Conservation (phyloP, 1,140 invertebrate species). For the Drosophila eugracilis region DNA sequence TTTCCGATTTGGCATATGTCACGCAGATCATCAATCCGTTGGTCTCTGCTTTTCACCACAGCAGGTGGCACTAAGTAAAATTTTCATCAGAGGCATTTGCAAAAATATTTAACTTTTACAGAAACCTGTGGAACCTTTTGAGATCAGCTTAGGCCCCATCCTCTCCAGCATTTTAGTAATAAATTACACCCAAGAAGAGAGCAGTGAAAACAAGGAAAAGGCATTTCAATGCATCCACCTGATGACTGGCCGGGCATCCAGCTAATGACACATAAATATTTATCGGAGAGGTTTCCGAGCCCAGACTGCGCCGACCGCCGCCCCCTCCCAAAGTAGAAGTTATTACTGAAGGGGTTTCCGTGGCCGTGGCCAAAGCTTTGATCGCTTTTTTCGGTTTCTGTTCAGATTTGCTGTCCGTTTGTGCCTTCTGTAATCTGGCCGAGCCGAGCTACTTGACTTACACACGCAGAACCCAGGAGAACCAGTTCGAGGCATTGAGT, state of each 20-base stretch:
- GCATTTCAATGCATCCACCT: conserved; percentile 71
- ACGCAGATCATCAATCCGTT: conserved; percentile 49
- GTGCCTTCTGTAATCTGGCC: conserved; percentile 70
- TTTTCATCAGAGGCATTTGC: too few relatives aligned
- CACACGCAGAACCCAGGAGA: conserved; percentile 71
- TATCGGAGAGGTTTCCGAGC: conserved; percentile 46
- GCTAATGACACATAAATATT: conserved; percentile 81
- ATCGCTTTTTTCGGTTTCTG: conserved; percentile 27
- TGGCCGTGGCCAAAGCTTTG: conserved; percentile 59
- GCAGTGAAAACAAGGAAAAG: conserved; percentile 17
- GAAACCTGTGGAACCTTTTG: too few relatives aligned
- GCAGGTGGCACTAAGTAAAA: conserved; percentile 9
- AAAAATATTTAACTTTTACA: too few relatives aligned
- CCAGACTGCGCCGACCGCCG: too few relatives aligned
- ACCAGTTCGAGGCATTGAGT: conserved; percentile 77
- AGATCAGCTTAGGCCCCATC: neutral
- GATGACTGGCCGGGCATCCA: conserved; percentile 58
- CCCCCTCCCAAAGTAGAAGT: conserved; percentile 17
- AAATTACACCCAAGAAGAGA: conserved; percentile 17
- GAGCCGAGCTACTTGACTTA: conserved; percentile 78
- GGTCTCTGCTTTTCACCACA: conserved; percentile 37
- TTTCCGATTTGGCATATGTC: conserved; percentile 59
- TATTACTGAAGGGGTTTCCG: conserved; percentile 73
- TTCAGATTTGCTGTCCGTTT: conserved; percentile 34
- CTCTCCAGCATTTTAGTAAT: conserved; percentile 3